Evolutionary conservation across 2,113 vertebrate species (phyloP).

Genomic region (Chaetodon trifascialis): DNA sequence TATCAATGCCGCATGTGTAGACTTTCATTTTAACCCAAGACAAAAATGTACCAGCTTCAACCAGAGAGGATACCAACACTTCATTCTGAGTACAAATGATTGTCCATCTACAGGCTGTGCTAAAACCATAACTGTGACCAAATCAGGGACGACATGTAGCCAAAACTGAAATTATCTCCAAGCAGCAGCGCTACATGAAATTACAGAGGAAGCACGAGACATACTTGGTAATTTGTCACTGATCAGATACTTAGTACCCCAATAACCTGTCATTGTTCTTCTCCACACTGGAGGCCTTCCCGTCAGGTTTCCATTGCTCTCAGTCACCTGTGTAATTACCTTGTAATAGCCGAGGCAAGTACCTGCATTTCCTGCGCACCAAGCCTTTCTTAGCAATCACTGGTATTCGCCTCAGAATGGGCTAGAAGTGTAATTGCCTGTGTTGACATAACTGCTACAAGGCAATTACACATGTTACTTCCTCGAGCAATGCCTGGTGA

Average conservation of each 20-base stretch:
- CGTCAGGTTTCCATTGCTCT: slow-evolving; percentile 58
- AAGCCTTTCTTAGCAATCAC: slow-evolving; percentile 61
- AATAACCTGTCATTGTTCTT: slow-evolving; percentile 54
- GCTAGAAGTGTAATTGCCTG: slow-evolving; percentile 72
- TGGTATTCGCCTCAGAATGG: slow-evolving; percentile 70
- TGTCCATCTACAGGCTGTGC: not conserved
- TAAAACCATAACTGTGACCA: slow-evolving; percentile 10
- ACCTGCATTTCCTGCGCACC: slow-evolving; percentile 69
- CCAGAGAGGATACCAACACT: not conserved
- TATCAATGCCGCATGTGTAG: not conserved
- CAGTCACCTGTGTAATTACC: slow-evolving; percentile 75
- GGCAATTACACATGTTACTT: slow-evolving; percentile 72
- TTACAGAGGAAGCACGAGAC: slow-evolving; percentile 25
- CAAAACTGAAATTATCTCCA: slow-evolving; percentile 12
- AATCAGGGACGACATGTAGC: not conserved
- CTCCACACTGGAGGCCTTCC: slow-evolving; percentile 52
- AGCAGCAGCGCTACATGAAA: not conserved
- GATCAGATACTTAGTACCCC: slow-evolving; percentile 57
- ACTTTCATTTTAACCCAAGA: not conserved
- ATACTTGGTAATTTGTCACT: slow-evolving; percentile 30
- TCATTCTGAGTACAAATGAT: not conserved
- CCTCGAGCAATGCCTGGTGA: slow-evolving; percentile 49
- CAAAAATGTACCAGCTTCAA: not conserved
- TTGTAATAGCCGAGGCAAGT: slow-evolving; percentile 72
- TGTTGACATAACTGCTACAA: slow-evolving; percentile 77